Percentiles rank a stretch among this genome's conserved stretches.
These are phyloP conservation scores for Notarius lentiginosus DNA, from an alignment of 2,113 vertebrate genomes.

Conservation along the genomic window DNA sequence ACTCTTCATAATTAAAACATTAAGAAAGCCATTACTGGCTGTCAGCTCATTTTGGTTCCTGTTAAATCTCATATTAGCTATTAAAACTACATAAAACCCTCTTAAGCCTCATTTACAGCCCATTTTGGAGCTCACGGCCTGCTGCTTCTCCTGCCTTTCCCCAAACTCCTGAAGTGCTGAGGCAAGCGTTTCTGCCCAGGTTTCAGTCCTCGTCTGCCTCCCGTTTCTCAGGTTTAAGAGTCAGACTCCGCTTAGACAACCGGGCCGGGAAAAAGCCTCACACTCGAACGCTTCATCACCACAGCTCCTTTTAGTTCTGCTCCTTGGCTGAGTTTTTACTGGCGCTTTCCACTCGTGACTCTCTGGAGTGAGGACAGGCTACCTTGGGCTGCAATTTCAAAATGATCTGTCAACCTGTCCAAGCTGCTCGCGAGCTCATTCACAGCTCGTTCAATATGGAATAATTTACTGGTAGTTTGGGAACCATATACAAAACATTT, in stretches of 20 bases:
- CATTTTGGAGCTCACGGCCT: slow-evolving; percentile 12
- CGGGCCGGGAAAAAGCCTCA: neutral
- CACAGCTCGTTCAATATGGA: neutral
- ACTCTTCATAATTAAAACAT: slow-evolving; percentile 38
- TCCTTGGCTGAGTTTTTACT: neutral
- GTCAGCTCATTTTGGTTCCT: slow-evolving; percentile 25
- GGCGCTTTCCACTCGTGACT: neutral
- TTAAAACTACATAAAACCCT: slow-evolving; percentile 35
- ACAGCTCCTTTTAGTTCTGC: neutral
- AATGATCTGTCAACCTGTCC: neutral
- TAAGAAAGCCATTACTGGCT: slow-evolving; percentile 31
- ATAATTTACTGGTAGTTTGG: neutral
- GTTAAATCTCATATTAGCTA: slow-evolving; percentile 32
- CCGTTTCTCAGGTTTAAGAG: slow-evolving; percentile 13
- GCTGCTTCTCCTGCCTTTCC: neutral
- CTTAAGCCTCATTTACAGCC: slow-evolving; percentile 20
- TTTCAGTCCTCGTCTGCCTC: neutral
- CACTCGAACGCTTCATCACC: neutral
- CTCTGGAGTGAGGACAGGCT: neutral
- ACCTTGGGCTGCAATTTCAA: slow-evolving; percentile 3
- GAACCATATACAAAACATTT: neutral
- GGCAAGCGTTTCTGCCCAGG: neutral
- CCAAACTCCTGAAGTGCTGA: neutral
- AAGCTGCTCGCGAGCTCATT: neutral
- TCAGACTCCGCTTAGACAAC: neutral